Conservation (phyloP, 2,797 vertebrate genomes). For the Cuniculus paca region DNA sequence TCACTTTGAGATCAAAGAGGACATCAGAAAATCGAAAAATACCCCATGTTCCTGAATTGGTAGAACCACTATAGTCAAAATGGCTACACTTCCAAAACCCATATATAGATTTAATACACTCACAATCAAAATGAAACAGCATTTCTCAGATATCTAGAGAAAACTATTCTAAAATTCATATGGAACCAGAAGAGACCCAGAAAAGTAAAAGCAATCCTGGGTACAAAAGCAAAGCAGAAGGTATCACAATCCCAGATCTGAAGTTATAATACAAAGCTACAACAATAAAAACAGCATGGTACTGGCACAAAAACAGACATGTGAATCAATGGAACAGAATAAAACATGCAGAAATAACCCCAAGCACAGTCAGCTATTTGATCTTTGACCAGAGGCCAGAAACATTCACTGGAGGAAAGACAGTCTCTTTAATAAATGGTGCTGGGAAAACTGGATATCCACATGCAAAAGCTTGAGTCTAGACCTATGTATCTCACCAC, state of each 20-base stretch:
- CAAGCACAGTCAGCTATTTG: background rate
- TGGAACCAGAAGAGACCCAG: background rate
- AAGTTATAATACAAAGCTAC: background rate
- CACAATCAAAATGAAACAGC: background rate
- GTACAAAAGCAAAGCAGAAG: background rate
- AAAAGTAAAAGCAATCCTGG: background rate
- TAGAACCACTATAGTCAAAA: background rate
- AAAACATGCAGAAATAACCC: background rate
- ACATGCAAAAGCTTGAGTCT: background rate
- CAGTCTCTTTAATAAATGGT: background rate
- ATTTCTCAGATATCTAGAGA: background rate
- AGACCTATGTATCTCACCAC: background rate
- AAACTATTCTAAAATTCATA: background rate
- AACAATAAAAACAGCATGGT: background rate
- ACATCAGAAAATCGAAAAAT: background rate
- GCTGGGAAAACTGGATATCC: background rate
- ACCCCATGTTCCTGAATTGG: background rate
- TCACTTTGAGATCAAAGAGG: background rate
- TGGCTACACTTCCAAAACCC: background rate
- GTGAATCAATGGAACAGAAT: background rate
- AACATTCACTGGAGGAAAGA: background rate
- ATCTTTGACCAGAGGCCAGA: background rate
- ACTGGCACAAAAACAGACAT: background rate
- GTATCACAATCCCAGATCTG: background rate
- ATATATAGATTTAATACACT: background rate